Conservation (phyloP, 2,888 invertebrate genomes). For the Melinaea menophilus region DNA sequence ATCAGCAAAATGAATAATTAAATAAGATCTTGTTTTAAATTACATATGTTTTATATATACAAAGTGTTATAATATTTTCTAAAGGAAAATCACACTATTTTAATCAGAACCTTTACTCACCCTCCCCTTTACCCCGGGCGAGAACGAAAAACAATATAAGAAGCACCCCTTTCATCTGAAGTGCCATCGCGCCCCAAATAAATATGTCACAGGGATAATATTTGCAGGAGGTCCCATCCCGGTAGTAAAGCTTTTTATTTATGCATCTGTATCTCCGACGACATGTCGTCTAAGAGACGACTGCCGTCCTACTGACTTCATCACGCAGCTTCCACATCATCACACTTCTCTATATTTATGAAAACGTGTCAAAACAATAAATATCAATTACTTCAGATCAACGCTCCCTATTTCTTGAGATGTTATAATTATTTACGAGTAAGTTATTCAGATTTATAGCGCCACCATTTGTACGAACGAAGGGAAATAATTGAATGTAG, state of each 20-base stretch:
- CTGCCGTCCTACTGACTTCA: constrained; percentile 45
- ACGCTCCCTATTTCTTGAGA: constrained; percentile 21
- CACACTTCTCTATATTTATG: constrained; percentile 45
- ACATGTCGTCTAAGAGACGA: constrained; percentile 45
- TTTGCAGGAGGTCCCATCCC: constrained; percentile 68
- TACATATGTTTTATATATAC: too few species aligned
- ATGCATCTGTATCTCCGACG: constrained; percentile 36
- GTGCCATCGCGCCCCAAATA: constrained; percentile 67
- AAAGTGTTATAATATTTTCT: constrained; percentile 4
- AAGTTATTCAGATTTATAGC: background rate
- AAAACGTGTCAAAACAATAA: constrained; percentile 68
- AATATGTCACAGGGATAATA: constrained; percentile 52
- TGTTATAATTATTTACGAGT: background rate
- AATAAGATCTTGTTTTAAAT: too few species aligned
- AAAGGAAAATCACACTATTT: constrained; percentile 28
- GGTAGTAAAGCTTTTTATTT: constrained; percentile 39
- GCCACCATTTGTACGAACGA: background rate
- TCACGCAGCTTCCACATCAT: constrained; percentile 36
- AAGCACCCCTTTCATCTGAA: constrained; percentile 55
- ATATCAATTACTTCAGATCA: constrained; percentile 54
- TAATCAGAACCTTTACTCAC: constrained; percentile 60
- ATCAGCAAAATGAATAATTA: background rate
- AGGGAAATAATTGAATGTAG: background rate
- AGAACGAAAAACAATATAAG: constrained; percentile 63
- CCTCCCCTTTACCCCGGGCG: constrained; percentile 51